These are phyloP conservation scores for Mormyrus hasselquistii DNA, from an alignment of 2,797 vertebrate genomes.

Conservation along the genomic window DNA sequence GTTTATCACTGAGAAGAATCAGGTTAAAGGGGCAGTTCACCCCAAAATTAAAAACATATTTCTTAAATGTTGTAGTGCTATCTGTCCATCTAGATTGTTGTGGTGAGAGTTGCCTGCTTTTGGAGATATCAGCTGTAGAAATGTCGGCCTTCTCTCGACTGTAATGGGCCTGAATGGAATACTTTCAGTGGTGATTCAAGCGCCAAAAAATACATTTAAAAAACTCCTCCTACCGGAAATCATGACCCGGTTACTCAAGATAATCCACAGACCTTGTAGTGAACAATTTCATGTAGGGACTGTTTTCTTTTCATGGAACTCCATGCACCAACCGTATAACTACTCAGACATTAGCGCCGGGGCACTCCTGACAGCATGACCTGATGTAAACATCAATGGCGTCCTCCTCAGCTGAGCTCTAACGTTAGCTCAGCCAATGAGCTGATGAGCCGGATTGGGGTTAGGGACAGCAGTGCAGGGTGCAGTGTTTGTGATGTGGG, in stretches of 20 bases:
- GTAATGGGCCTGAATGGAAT: not conserved
- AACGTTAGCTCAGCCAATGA: not conserved
- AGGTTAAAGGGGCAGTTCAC: not conserved
- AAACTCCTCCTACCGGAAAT: not conserved
- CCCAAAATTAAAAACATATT: not conserved
- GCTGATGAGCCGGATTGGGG: not conserved
- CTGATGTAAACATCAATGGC: not conserved
- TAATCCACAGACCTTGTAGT: not conserved
- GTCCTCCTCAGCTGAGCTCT: not conserved
- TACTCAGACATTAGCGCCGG: not conserved
- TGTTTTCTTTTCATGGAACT: not conserved
- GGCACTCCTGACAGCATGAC: not conserved
- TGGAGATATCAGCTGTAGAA: not conserved
- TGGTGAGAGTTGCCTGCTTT: not conserved
- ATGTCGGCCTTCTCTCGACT: not conserved
- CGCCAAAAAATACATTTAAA: not conserved
- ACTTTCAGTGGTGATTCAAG: not conserved
- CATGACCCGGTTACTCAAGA: not conserved
- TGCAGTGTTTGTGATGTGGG: not conserved
- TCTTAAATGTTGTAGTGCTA: not conserved
- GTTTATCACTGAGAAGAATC: not conserved
- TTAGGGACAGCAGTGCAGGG: not conserved
- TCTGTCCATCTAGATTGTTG: not conserved
- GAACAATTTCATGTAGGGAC: not conserved
- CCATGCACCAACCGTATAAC: not conserved